Conservation (phyloP, 2,113 vertebrate species). For the Entomyzon cyanotis region DNA sequence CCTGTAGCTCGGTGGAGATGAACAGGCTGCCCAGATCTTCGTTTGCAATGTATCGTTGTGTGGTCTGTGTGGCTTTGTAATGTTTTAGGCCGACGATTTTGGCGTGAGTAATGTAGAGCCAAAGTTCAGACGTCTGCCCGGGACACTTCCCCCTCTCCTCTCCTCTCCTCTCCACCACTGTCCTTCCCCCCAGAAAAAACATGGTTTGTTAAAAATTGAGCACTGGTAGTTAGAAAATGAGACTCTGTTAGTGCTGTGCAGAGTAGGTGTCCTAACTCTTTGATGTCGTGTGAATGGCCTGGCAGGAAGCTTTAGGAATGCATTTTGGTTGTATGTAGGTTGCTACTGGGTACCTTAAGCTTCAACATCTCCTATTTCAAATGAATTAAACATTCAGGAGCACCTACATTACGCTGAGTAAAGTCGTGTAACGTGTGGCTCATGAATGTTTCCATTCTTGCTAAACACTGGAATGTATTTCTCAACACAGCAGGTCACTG, state of each 20-base stretch:
- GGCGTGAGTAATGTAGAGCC: neutral
- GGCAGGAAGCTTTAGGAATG: neutral
- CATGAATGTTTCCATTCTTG: neutral
- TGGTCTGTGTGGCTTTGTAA: neutral
- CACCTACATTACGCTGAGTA: neutral
- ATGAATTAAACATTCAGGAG: neutral
- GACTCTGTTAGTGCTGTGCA: neutral
- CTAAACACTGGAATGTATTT: neutral
- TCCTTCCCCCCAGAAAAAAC: neutral
- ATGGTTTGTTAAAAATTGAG: neutral
- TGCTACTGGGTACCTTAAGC: neutral
- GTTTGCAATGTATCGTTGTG: rapidly evolving
- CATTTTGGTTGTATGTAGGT: neutral
- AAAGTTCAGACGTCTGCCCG: neutral
- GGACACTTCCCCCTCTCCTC: neutral
- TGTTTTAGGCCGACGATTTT: neutral
- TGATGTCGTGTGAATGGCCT: neutral
- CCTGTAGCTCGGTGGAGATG: neutral
- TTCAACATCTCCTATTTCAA: neutral
- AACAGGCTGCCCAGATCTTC: neutral
- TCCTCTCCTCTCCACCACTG: neutral
- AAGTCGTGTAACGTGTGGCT: neutral
- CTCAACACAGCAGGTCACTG: neutral
- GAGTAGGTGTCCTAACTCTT: neutral
- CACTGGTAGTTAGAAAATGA: neutral